phyloP scores from a whole-genome alignment of 2,113 vertebrate species.

The Periophthalmus modestus region DNA sequence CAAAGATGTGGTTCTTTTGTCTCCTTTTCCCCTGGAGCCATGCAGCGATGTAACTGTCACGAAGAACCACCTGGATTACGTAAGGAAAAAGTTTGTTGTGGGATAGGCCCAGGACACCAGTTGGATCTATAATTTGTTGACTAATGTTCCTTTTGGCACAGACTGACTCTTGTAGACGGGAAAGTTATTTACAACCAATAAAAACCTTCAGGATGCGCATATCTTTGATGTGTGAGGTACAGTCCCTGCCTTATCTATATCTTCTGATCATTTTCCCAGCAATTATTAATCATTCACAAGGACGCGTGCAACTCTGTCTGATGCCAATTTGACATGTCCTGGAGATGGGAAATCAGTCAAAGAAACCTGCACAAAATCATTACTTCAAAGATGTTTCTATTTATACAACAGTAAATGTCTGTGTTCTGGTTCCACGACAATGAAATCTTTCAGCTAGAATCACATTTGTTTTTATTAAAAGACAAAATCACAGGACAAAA shows the following conservation, averaged over 20 bases:
- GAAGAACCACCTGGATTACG: slow-evolving; percentile 83
- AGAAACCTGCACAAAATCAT: neutral
- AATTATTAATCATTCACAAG: slow-evolving; percentile 1
- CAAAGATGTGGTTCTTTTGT: slow-evolving; percentile 72
- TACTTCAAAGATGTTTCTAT: neutral
- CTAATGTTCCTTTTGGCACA: neutral
- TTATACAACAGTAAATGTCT: neutral
- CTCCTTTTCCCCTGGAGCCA: slow-evolving; percentile 69
- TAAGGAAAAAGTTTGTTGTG: slow-evolving; percentile 61
- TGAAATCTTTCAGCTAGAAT: neutral
- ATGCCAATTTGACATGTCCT: neutral
- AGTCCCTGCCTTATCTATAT: neutral
- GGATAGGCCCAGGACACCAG: slow-evolving; percentile 6
- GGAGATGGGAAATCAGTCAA: neutral
- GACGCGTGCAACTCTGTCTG: neutral
- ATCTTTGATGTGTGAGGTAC: slow-evolving; percentile 1
- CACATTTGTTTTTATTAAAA: neutral
- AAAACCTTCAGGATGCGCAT: neutral
- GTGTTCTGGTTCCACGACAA: neutral
- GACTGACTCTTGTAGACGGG: neutral
- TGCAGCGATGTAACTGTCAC: slow-evolving; percentile 74
- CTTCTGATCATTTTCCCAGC: neutral
- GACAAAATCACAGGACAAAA: no score
- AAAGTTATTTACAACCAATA: neutral
- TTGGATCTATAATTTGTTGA: neutral